phyloP scores from a whole-genome alignment of 64 coral and sea anemone genomes.

The Platygyra sinensis region DNA sequence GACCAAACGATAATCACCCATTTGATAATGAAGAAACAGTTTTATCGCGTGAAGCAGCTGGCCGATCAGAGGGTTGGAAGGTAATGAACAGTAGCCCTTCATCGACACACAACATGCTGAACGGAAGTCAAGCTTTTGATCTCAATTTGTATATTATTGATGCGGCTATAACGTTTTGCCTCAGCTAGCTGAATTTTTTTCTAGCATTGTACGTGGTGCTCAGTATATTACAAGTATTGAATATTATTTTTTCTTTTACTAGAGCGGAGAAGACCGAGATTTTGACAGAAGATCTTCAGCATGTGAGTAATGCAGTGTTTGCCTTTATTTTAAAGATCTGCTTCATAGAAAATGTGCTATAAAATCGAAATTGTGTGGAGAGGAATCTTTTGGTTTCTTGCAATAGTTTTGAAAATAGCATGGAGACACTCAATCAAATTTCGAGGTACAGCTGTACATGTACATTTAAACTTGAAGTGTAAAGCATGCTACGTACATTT shows the following conservation, averaged over 20 bases:
- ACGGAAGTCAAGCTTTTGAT: conserved; percentile 52
- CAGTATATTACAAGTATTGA: background rate
- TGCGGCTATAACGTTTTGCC: too few species aligned
- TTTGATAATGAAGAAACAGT: conserved; percentile 95
- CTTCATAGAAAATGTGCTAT: background rate
- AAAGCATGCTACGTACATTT: background rate
- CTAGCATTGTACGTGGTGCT: background rate
- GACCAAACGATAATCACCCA: background rate
- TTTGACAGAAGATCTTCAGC: conserved; percentile 91
- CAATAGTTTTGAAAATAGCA: background rate
- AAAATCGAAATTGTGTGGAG: background rate
- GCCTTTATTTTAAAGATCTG: background rate
- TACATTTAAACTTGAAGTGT: background rate
- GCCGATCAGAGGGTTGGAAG: conserved; percentile 98
- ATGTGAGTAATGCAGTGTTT: conserved; percentile 66
- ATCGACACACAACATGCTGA: background rate
- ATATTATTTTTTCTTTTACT: background rate
- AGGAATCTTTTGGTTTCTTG: background rate
- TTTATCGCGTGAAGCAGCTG: conserved; percentile 99
- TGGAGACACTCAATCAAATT: background rate
- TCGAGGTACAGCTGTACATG: too few species aligned
- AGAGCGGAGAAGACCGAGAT: conserved; percentile 99
- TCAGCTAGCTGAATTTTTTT: background rate
- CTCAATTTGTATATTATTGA: too few species aligned
- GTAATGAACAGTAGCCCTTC: conserved; percentile 38